These are phyloP conservation scores for Acanthiza pusilla DNA, from an alignment of 2,797 vertebrate genomes.

Conservation along the genomic window DNA sequence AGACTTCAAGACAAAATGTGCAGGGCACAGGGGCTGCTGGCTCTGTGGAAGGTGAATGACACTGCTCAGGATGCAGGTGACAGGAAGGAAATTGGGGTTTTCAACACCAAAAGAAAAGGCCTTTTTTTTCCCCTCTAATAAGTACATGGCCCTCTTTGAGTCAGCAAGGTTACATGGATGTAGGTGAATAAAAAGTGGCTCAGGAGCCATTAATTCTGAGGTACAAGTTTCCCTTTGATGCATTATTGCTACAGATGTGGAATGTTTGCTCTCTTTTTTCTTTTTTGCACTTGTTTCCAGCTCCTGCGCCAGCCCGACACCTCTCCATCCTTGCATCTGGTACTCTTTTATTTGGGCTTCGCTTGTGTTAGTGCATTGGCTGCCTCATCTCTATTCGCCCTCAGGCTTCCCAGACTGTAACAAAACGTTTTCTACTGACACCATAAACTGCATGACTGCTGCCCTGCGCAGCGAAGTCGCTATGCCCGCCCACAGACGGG, in stretches of 20 bases:
- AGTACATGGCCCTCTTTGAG: neutral
- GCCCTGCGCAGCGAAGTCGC: neutral
- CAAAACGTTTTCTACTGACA: neutral
- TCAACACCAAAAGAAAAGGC: neutral
- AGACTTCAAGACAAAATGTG: neutral
- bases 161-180: neutral
- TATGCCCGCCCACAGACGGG: neutral
- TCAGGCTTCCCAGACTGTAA: constrained; percentile 28
- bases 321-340: neutral
- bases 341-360: constrained; percentile 24
- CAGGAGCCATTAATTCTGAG: neutral
- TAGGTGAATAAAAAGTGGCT: neutral
- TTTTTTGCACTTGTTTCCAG: neutral
- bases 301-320: neutral
- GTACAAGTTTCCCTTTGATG: neutral
- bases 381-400: neutral
- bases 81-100: neutral
- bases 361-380: neutral
- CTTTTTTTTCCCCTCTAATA: neutral
- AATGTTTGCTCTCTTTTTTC: neutral
- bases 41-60: neutral
- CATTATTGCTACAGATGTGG: neutral
- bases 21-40: neutral
- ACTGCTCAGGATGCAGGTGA: neutral
- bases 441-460: constrained; percentile 29